Base-by-base conservation (phyloP, 2,797 vertebrate genomes). In the Coreius guichenoti region DNA sequence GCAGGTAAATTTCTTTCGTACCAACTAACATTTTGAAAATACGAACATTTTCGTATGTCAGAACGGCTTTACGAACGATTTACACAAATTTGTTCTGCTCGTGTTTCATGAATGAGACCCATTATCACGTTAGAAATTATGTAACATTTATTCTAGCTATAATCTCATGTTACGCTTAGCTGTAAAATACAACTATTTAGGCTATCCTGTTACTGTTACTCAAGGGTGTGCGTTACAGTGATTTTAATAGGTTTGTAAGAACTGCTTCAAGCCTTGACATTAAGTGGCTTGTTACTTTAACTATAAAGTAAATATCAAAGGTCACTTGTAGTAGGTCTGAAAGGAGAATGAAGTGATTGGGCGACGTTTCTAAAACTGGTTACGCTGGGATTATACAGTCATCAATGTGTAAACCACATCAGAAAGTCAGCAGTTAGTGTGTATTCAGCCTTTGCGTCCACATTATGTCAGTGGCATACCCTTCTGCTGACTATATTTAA, bases 371-470 rank as follows among this genome's bases (percentile, higher is more conserved):
- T 23, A 16, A 47, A 31, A 16, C 11, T 67, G 54, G 23, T 17
- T 29, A 7, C 4, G 7, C 69, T 13, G 33, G 33, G 11, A 29
- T 45, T 43, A 29, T 3, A 81, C 0, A 9, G 23, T 54, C 36
- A 72, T 56, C 17, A 73, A 16, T 12, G 21, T 19, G 19, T 76
- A 0, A 76, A 21, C 45, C 73, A 4, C 9, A 67, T 31, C 39
- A 67, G n/a, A 76, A 76, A 17, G 45, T 65, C 43, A 75, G 54
- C 43, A 77, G 74, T 17, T 77, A 5, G 4, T 69, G 82, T 78
- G 21, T 70, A 16, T 69, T 77, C 63, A 45, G 13, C 58, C 33
- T 76, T 76, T 76, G 31, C 12, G 0, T 33, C 21, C 1, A 3
- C 39, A 39, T 70, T n/a, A 14, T 51, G 21, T 58, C 33, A 58